phyloP scores from a whole-genome alignment of 1,140 invertebrate genomes.

The Hycleus cichorii region DNA sequence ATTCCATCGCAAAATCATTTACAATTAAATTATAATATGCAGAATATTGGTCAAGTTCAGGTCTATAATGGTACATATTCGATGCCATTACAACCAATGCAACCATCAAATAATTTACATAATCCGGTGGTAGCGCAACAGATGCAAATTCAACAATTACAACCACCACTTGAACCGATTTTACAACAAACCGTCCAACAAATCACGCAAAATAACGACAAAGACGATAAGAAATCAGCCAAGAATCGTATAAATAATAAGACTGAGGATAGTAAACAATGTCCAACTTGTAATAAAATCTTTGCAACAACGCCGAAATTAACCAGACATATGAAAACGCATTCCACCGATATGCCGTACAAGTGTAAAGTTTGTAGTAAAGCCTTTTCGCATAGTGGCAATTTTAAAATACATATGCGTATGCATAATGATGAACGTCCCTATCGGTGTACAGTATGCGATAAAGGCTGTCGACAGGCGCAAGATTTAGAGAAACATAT shows the following conservation, averaged over 20 bases:
- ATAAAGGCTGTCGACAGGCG: conserved; percentile 49
- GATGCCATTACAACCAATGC: conserved; percentile 25
- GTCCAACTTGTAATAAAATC: conserved; percentile 50
- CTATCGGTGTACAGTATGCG: conserved; percentile 53
- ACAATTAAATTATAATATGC: conserved; percentile 25
- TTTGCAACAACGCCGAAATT: conserved; percentile 50
- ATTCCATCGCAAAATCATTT: conserved; percentile 24
- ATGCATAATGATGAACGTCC: conserved; percentile 54
- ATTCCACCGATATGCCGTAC: conserved; percentile 61
- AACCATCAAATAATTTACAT: conserved; percentile 22
- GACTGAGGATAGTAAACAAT: conserved; percentile 37
- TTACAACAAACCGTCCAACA: conserved; percentile 17
- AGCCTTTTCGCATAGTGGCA: conserved; percentile 59
- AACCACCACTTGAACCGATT: conserved; percentile 5
- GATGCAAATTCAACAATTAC: conserved; percentile 19
- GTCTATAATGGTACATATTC: conserved; percentile 28
- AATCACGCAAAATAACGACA: conserved; percentile 1
- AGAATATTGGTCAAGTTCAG: conserved; percentile 27
- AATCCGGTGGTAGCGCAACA: conserved; percentile 19
- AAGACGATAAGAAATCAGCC: conserved; percentile 23
- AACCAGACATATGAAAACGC: conserved; percentile 52
- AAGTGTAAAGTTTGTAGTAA: conserved; percentile 63
- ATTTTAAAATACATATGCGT: conserved; percentile 52
- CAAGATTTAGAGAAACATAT: conserved; percentile 53
- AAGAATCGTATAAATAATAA: conserved; percentile 19